Conservation (phyloP, 2,797 vertebrate genomes). For the Melanogrammus aeglefinus region DNA sequence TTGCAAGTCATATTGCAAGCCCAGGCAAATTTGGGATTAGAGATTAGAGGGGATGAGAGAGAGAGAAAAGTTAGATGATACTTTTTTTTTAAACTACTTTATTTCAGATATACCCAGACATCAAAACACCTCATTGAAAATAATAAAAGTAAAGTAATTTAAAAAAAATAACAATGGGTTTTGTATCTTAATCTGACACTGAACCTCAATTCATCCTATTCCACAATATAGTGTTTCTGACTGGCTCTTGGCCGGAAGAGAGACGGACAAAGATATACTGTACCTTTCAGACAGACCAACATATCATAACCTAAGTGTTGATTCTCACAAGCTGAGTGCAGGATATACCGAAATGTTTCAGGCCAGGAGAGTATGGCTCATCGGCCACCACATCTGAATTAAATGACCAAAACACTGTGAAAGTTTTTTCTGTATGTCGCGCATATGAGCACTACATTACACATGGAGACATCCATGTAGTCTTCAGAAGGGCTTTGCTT, state of each 20-base stretch:
- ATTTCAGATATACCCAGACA: neutral
- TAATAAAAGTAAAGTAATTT: neutral
- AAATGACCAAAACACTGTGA: constrained; percentile 64
- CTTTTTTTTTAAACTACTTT: no score
- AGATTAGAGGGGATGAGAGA: neutral
- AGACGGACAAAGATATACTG: neutral
- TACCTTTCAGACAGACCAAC: constrained; percentile 18
- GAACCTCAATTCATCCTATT: neutral
- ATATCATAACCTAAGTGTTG: constrained; percentile 13
- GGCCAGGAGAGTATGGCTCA: constrained; percentile 13
- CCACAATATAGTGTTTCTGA: neutral
- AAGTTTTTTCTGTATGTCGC: constrained; percentile 15
- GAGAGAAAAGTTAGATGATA: no score
- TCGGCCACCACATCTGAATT: constrained; percentile 60
- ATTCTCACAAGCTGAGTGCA: neutral
- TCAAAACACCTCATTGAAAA: neutral
- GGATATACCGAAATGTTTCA: neutral
- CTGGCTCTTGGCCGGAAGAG: no score
- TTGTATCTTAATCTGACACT: no score
- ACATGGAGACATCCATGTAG: neutral
- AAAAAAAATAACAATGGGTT: neutral
- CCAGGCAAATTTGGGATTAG: no score
- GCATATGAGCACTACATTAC: constrained; percentile 39
- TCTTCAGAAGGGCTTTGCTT: no score
- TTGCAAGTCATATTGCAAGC: no score